Percentiles rank a stretch among this genome's conserved stretches.
Conservation (phyloP, 92 coral and sea anemone genomes). For the Porites lobata region DNA sequence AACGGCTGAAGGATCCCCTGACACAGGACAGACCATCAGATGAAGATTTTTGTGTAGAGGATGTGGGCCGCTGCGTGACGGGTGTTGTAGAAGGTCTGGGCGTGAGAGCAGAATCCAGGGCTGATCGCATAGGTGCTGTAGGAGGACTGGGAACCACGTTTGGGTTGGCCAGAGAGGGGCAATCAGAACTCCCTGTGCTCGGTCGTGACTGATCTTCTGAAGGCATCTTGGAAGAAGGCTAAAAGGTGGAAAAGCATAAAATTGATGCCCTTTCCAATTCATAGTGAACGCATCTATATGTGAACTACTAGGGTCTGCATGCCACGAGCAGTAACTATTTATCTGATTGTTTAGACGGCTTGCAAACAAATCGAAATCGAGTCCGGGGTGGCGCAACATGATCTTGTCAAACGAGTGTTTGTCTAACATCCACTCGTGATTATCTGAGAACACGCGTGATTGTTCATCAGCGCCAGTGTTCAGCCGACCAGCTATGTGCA, state of each 20-base stretch:
- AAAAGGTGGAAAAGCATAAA: constrained; percentile 49
- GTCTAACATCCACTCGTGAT: too few species aligned
- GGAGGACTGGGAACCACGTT: constrained; percentile 16
- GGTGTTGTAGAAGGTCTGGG: constrained; percentile 40
- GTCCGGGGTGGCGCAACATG: too few species aligned
- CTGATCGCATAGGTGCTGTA: constrained; percentile 36
- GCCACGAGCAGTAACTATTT: too few species aligned
- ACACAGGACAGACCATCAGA: constrained; percentile 65
- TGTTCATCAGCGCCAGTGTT: too few species aligned
- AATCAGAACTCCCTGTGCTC: constrained; percentile 15
- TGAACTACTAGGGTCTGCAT: background rate
- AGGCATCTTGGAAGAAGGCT: constrained; percentile 17
- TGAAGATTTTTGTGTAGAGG: constrained; percentile 57
- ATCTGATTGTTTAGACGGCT: too few species aligned
- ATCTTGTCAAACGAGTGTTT: background rate
- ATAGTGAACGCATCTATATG: constrained; percentile 12
- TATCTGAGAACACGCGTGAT: too few species aligned
- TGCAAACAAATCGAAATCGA: too few species aligned
- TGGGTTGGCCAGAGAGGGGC: constrained; percentile 46
- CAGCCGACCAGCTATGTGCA: too few species aligned
- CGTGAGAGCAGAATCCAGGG: constrained; percentile 58
- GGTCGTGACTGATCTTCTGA: constrained; percentile 26
- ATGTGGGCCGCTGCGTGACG: constrained; percentile 23
- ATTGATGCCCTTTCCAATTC: background rate
- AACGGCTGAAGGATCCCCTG: constrained; percentile 63